Evolutionary conservation across 2,797 vertebrate genomes (phyloP), one percentile per base, ranked within the genome.

Genomic region (Morelia viridis): DNA sequence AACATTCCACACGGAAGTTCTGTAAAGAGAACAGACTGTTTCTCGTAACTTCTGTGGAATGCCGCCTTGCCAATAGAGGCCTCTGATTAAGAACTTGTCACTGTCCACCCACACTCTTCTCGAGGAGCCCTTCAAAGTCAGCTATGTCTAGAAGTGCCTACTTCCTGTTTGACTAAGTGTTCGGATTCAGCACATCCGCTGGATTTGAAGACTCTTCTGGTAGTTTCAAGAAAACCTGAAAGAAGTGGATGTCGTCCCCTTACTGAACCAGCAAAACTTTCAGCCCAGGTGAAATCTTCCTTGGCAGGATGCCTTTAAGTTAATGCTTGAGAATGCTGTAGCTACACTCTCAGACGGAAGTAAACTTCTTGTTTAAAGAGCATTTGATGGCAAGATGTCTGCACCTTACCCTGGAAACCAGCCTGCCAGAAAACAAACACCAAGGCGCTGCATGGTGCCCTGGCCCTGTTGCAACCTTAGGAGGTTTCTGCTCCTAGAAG

Each of bases 101-200:
- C 92, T 94, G 91, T 92, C 94, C 65, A 85, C 31, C 26, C 89
- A 87, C n/a, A 0, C 9, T 76, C 9, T 22, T 15, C 84, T 17
- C n/a, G 94, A 91, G 41, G 41, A 35, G 41, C 19, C 86, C 92
- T 94, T 94, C 92, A 91, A 95, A 93, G 92, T 92, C 31, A 96
- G 96, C 95, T 95, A 92, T 83, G 93, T 95, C 50, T 95, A 94
- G 93, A 71, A 24, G 93, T 89, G 15, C 31, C 61, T 35, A 17
- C 88, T 26, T 41, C 19, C 84, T 31, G 91, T 92, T 91, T 5
- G 84, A 61, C 84, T 28, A 76, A 93, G 92, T 92, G 41, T 80
- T n/a, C 19, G 28, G 71, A 95, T 13, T 15, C 1, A 3, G 31
- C 65, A 26, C 58, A 1, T 22, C 50, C n/a, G 1, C 11, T n/a